Percentiles rank a stretch among this genome's conserved stretches.
phyloP scores from a whole-genome alignment of 1,140 invertebrate species.

The Drosophila elegans region DNA sequence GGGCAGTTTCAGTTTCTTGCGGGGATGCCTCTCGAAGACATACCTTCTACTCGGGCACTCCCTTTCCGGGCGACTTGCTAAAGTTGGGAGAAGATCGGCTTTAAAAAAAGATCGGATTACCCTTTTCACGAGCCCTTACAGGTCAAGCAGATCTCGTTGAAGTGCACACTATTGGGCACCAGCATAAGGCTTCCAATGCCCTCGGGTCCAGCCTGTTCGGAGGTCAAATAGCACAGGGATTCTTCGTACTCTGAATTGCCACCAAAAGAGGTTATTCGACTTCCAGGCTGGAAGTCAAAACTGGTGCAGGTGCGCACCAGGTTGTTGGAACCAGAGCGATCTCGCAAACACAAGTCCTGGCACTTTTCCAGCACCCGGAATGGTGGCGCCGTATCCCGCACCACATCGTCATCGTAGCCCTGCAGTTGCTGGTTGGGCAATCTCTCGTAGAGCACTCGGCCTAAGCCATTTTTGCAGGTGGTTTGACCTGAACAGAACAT shows the following conservation, averaged over 20 bases:
- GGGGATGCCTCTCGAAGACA: conserved; percentile 93
- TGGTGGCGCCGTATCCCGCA: conserved; percentile 92
- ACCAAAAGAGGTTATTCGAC: conserved; percentile 91
- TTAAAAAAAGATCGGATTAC: neutral
- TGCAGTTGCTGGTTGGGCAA: conserved; percentile 94
- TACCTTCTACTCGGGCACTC: conserved; percentile 94
- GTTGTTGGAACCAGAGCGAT: conserved; percentile 92
- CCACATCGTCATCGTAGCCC: conserved; percentile 94
- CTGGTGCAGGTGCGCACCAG: conserved; percentile 92
- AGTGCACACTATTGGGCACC: conserved; percentile 94
- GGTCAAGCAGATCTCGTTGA: conserved; percentile 94
- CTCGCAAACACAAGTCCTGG: conserved; percentile 93
- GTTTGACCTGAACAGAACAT: conserved; percentile 87
- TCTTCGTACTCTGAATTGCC: conserved; percentile 94
- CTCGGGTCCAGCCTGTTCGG: conserved; percentile 93
- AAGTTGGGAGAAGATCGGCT: neutral
- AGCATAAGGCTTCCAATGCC: conserved; percentile 94
- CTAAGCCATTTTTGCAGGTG: conserved; percentile 94
- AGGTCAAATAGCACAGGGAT: conserved; percentile 94
- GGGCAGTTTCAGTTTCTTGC: conserved; percentile 92
- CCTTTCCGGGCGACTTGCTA: conserved; percentile 92
- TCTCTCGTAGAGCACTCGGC: conserved; percentile 94
- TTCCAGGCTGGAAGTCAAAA: conserved; percentile 95
- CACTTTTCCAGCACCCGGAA: conserved; percentile 94
- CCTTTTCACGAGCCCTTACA: conserved; percentile 88